phyloP scores from a whole-genome alignment of 2,797 vertebrate genomes.

The Argyrosomus regius region DNA sequence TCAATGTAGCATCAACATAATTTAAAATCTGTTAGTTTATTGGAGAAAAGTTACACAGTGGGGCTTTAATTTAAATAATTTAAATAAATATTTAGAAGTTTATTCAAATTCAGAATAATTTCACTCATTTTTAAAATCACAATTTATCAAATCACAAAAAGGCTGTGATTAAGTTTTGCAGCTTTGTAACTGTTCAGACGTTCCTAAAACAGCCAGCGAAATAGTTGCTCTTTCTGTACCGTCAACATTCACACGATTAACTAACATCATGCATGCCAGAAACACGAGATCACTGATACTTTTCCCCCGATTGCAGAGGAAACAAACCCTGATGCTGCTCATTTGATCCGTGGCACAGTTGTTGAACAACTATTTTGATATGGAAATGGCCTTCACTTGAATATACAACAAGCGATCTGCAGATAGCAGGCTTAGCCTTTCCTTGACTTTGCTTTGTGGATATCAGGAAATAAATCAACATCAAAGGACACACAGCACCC shows the following conservation, averaged over 20 bases:
- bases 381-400: conserved; percentile 24
- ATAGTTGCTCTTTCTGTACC: neutral
- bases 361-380: conserved; percentile 23
- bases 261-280: conserved; percentile 5
- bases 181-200: too few species aligned
- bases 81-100: too few species aligned
- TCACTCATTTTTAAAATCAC: neutral
- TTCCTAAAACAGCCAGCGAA: neutral
- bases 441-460: conserved; percentile 21
- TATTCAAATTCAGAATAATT: too few species aligned
- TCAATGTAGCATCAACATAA: too few species aligned
- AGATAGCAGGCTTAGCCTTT: conserved; percentile 29
- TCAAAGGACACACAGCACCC: conserved; percentile 40
- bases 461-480: conserved; percentile 59
- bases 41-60: too few species aligned
- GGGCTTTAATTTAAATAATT: too few species aligned
- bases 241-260: neutral
- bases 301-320: conserved; percentile 1
- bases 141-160: neutral
- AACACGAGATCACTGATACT: neutral
- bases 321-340: conserved; percentile 8
- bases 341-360: neutral
- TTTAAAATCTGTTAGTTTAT: too few species aligned
- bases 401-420: conserved; percentile 15
- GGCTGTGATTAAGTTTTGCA: too few species aligned